A percentile compares a stretch with the other conserved stretches of the same genome.
Evolutionary conservation across 2,113 vertebrate genomes (phyloP).

Genomic region (Myrmecophaga tridactyla): DNA sequence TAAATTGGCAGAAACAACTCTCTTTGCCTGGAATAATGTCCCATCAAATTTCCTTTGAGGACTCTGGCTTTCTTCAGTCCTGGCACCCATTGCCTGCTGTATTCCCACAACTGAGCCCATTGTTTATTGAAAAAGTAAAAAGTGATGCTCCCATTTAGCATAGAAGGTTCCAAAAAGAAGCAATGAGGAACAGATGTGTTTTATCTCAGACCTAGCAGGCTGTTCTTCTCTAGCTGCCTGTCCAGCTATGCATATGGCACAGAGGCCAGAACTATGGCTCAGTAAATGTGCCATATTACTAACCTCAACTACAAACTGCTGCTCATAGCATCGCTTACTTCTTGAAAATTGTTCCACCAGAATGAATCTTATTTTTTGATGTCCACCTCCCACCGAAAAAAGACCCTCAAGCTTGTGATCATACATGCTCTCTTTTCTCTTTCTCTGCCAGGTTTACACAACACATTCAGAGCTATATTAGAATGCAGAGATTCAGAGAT

Average conservation of each 20-base stretch:
- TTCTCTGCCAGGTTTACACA: neutral
- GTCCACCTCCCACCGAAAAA: neutral
- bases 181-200: slow-evolving; percentile 48
- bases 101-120: neutral
- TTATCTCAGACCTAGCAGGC: slow-evolving; percentile 41
- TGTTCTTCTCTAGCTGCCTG: neutral
- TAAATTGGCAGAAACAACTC: neutral
- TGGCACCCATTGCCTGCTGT: neutral
- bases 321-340: neutral
- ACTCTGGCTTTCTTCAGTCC: neutral
- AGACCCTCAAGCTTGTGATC: too few relatives aligned
- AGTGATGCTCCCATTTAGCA: neutral
- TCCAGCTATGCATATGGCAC: neutral
- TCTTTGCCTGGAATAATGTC: neutral
- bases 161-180: slow-evolving; percentile 14
- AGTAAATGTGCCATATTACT: neutral
- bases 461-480: neutral
- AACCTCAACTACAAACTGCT: neutral
- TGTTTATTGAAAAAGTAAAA: slow-evolving; percentile 19
- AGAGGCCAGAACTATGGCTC: neutral
- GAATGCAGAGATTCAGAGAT: neutral
- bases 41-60: neutral
- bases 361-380: neutral
- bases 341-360: neutral
- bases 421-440: neutral